Evolutionary conservation across 1,140 invertebrate genomes (phyloP), one percentile per base, ranked within the genome.

Genomic region (Aradophagus sp.): DNA sequence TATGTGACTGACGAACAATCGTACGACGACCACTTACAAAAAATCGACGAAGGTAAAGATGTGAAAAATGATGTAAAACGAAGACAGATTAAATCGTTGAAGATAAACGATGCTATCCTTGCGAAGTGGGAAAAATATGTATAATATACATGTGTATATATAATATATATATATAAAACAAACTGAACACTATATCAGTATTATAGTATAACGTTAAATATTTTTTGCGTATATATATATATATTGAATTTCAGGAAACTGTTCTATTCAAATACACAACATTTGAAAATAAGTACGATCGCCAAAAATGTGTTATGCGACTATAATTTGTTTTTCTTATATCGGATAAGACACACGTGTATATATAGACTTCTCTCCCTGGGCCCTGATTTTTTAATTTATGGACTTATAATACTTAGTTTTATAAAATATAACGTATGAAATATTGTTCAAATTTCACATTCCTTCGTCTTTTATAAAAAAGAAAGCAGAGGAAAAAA

Each of bases 161-260:
- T 39, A 56, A 34, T 53, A 19, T 55, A 44, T 56, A 42, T 56
- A 58, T 48, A 58, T 19, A 59, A 48, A 31, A 39, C 26, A 48
- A 58, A 38, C 23, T 4, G 42, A 39, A 59, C 38, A 19, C 56
- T 61, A 61, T 61, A 48, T 32, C 11, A 48, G 48, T 44, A 23
- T 61, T 48, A 52, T n/a, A 53, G 41, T 53, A 61, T 48, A 61
- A 61, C 56, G 44, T 48, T 20, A 16, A 50, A 50, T 50, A 34
- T 36, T 61, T 50, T 41, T 32, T 29, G 12, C 13, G 15, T 50
- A 47, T 42, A 48, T 39, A 32, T 23, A 23, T 23, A 39, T 39
- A 32, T 47, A 45, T 50, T 14, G 16, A 47, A 47, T 27, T 31
- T 14, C 15, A 17, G 39, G n/a, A 59, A 26, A 42, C 45, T 61